Evolutionary conservation across 2,888 invertebrate genomes (phyloP).

Genomic region (Yponomeuta malinellus): DNA sequence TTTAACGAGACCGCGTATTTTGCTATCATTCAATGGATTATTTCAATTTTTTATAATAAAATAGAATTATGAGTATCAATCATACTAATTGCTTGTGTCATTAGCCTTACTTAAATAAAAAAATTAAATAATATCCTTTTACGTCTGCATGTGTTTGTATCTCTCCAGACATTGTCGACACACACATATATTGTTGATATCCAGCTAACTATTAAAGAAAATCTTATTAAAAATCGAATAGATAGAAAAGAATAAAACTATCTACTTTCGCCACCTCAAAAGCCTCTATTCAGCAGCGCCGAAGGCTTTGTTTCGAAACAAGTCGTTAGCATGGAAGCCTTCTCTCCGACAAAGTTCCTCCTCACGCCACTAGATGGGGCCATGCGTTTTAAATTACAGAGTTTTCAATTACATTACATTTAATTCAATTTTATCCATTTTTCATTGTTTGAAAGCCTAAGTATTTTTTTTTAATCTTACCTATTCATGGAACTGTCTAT

Average conservation of each 20-base stretch:
- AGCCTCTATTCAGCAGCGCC: constrained; percentile 30
- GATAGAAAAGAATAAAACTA: not conserved
- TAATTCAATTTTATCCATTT: not conserved
- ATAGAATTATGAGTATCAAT: not conserved
- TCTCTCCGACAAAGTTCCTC: constrained; percentile 40
- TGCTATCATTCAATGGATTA: not conserved
- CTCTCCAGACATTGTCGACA: no score
- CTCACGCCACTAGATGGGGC: constrained; percentile 45
- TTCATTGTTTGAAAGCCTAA: not conserved
- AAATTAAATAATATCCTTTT: no score
- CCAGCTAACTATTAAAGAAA: no score
- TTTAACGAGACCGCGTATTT: not conserved
- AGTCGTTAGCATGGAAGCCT: constrained; percentile 57
- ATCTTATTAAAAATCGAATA: no score
- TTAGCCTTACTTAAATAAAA: not conserved
- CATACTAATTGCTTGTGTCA: not conserved
- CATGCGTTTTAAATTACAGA: constrained; percentile 31
- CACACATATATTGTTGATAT: no score
- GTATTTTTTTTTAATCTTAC: no score
- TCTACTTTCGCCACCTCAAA: not conserved
- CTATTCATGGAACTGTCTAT: no score
- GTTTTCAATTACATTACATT: not conserved
- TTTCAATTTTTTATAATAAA: not conserved
- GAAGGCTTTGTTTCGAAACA: constrained; percentile 41
- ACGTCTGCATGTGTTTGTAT: no score